Evolutionary conservation across 2,888 invertebrate genomes (phyloP), one percentile per base, ranked within the genome.

Genomic region (Scaptomyza flava): DNA sequence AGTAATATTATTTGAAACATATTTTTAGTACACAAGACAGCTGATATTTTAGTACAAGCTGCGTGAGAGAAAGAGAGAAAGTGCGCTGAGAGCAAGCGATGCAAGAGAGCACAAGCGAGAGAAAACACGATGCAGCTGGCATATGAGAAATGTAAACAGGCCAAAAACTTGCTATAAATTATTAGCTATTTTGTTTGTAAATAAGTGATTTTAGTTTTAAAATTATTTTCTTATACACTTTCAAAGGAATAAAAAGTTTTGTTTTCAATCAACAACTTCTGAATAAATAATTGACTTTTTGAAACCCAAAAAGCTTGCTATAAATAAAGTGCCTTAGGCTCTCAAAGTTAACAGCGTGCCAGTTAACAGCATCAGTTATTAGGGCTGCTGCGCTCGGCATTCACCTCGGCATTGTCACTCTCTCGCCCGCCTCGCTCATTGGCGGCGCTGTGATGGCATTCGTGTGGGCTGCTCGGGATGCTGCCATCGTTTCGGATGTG

Each of bases 11-110:
- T 33, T 36, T 53, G 6, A n/a, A 17, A 14, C 6, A 23, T 5
- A 12, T 33, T 69, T 86, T 81, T 84, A 81, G 87, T 2, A 72
- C 81, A 72, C 0, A 1, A 3, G 52, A 36, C 81, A 81, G 84
- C 87, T 81, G 81, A 48, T 52, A 74, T 76, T 81, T 82, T 87
- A 87, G 81, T 6, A 77, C 86, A 86, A 14, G 52, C 74, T 80
- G 69, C 71, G 68, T 61, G 53, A 53, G 48, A 56, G 68, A 12
- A 17, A 14, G 50, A 36, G 34, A 14, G 34, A 34, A 34, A 50
- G n/a, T 50, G 7, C 30, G 33, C n/a, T 52, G 33, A 50, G 50
- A 50, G 50, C 4, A 50, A n/a, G 7, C 20, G 9, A n/a, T 50
- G 50, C 34, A 20, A 33, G n/a, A 50, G 51, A 51, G 50, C 9